A percentile compares a stretch with the other conserved stretches of the same genome.
These are phyloP conservation scores for Enteromius thamalakanensis DNA, from an alignment of 2,797 vertebrate species.

Conservation along the genomic window DNA sequence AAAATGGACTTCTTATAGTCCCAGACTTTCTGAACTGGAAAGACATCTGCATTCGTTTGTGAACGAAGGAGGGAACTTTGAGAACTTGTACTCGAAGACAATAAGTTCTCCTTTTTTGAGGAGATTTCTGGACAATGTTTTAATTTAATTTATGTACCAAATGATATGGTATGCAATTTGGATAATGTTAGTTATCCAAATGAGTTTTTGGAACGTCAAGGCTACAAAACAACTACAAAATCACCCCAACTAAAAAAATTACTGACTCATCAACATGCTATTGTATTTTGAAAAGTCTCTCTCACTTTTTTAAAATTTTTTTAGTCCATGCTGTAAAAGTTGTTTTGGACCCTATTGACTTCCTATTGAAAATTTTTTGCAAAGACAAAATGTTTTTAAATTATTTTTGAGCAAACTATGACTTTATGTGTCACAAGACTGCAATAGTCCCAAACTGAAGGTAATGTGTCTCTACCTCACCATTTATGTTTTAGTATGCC, in stretches of 20 bases:
- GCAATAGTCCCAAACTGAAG: slow-evolving; percentile 41
- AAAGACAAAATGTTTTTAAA: background rate
- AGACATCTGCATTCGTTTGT: background rate
- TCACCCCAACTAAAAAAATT: background rate
- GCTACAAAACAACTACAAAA: background rate
- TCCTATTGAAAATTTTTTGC: background rate
- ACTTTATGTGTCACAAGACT: background rate
- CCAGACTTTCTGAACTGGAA: background rate
- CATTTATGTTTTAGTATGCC: slow-evolving; percentile 28
- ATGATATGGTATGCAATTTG: slow-evolving; percentile 20
- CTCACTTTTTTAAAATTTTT: too few species aligned
- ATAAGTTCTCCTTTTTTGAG: slow-evolving; percentile 63
- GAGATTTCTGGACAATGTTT: slow-evolving; percentile 54
- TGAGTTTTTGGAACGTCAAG: background rate
- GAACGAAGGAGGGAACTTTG: slow-evolving; percentile 6
- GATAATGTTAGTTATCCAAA: background rate
- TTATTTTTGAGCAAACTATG: background rate
- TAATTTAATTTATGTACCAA: slow-evolving; percentile 54
- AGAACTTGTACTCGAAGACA: slow-evolving; percentile 33
- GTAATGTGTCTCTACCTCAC: slow-evolving; percentile 69
- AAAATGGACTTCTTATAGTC: slow-evolving; percentile 84
- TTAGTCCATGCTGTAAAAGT: background rate
- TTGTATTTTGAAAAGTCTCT: background rate
- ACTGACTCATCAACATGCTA: background rate
- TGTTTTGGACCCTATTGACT: background rate